Percentiles rank a stretch among this genome's conserved stretches.
phyloP scores from a whole-genome alignment of 2,113 vertebrate genomes.

The Diadophis punctatus region DNA sequence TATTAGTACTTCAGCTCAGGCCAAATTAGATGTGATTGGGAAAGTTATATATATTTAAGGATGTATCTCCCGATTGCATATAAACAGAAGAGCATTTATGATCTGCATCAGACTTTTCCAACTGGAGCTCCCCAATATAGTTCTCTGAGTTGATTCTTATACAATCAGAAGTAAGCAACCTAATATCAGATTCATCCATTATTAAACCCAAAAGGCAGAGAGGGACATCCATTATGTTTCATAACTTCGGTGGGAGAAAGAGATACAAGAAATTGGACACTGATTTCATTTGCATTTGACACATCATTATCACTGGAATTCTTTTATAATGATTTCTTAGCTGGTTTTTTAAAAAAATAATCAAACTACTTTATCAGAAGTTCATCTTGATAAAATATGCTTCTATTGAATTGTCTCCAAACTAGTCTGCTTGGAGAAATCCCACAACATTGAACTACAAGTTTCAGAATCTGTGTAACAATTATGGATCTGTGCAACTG shows the following conservation, averaged over 20 bases:
- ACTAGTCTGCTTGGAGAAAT: background rate
- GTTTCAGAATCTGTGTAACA: background rate
- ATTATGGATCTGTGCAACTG: background rate
- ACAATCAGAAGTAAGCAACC: background rate
- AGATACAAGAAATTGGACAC: background rate
- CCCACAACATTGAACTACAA: background rate
- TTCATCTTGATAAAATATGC: background rate
- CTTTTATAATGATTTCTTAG: background rate
- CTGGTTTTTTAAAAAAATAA: background rate
- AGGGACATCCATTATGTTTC: background rate
- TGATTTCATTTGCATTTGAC: background rate
- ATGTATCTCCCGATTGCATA: background rate
- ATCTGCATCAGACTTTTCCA: background rate
- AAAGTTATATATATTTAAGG: background rate
- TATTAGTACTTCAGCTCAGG: background rate
- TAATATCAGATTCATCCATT: background rate
- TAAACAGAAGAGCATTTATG: background rate
- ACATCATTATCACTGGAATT: background rate
- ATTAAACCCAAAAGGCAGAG: background rate
- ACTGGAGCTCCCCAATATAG: background rate
- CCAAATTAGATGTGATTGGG: background rate
- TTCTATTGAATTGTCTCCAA: background rate
- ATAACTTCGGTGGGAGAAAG: background rate
- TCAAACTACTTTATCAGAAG: background rate
- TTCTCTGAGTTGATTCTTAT: background rate